A percentile compares a stretch with the other conserved stretches of the same genome.
Evolutionary conservation across 2,797 vertebrate genomes (phyloP).

Genomic region (Agapornis canus): DNA sequence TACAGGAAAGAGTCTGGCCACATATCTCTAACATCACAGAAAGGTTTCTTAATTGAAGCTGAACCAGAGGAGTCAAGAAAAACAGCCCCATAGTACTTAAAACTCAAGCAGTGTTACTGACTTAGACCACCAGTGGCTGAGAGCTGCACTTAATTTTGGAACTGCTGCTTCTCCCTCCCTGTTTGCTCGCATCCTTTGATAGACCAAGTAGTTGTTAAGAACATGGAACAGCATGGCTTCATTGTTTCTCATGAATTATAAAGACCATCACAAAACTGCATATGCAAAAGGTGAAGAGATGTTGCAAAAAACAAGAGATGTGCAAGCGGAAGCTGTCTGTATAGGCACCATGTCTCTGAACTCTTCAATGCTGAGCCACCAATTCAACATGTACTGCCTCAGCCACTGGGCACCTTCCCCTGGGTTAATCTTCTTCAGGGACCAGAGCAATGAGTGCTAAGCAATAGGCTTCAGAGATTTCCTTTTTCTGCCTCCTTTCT

Average conservation of each 20-base stretch:
- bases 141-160: neutral
- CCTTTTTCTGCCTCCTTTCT: neutral
- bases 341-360: neutral
- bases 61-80: neutral
- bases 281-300: neutral
- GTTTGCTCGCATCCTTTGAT: neutral
- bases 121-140: neutral
- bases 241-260: neutral
- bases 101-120: neutral
- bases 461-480: neutral
- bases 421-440: neutral
- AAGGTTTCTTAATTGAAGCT: neutral
- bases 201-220: neutral
- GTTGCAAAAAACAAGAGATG: neutral
- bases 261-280: neutral
- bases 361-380: neutral
- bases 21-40: neutral
- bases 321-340: neutral
- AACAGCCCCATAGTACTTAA: neutral
- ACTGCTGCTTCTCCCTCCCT: neutral
- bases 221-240: neutral
- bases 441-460: neutral
- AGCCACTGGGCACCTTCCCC: neutral
- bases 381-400: fast-evolving
- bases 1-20: neutral